Percentiles rank a stretch among this genome's conserved stretches.
Evolutionary conservation across 2,797 vertebrate genomes (phyloP).

Genomic region (Lagorchestes hirsutus): DNA sequence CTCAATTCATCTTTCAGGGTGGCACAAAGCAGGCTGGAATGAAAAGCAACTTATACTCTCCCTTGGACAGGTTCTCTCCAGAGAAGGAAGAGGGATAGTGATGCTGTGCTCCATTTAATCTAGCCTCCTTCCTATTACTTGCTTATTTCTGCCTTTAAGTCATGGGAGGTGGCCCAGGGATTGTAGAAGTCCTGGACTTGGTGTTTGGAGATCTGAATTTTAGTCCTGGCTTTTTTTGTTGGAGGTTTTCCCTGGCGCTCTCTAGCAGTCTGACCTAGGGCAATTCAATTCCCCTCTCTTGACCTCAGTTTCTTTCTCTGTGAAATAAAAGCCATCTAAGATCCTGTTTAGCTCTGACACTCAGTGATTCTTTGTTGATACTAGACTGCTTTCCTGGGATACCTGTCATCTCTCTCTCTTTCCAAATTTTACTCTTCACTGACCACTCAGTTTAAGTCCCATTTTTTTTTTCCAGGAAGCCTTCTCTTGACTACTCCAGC

Average conservation of each 20-base stretch:
- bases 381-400: not conserved
- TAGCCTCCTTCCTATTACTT: not conserved
- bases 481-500: not conserved
- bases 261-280: not conserved
- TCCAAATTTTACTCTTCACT: not conserved
- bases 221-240: not conserved
- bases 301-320: not conserved
- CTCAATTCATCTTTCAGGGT: not conserved
- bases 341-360: not conserved
- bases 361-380: not conserved
- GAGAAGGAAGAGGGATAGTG: not conserved
- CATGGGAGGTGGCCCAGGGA: not conserved
- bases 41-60: not conserved
- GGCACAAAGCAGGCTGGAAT: not conserved
- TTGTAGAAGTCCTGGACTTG: not conserved
- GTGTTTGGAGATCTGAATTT: not conserved
- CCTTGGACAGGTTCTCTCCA: not conserved
- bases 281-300: not conserved
- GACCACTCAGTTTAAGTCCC: not conserved
- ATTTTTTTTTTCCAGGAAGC: not conserved
- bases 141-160: not conserved
- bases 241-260: not conserved
- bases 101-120: not conserved
- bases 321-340: not conserved
- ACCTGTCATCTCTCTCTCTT: not conserved